These are phyloP conservation scores for Pseudomyrmex flavicornis DNA, from an alignment of 1,140 invertebrate species.

Conservation along the genomic window DNA sequence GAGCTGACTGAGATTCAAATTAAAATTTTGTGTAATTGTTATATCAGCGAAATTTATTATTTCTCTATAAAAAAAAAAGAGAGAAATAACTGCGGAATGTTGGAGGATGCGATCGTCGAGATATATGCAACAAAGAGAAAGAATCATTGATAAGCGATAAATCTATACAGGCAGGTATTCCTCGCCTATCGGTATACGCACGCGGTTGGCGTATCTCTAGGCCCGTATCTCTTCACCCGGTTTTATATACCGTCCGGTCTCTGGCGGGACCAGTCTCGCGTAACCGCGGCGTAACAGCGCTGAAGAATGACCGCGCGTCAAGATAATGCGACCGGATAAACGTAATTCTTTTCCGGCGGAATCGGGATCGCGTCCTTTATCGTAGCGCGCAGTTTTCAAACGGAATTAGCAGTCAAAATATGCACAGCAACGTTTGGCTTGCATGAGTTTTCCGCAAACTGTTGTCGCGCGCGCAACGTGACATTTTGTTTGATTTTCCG, in stretches of 20 bases:
- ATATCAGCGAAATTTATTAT: background rate
- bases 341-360: slow-evolving; percentile 74
- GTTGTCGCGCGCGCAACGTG: background rate
- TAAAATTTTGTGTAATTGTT: too few relatives aligned
- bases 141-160: slow-evolving; percentile 25
- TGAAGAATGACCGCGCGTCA: slow-evolving; percentile 73
- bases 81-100: slow-evolving; percentile 31
- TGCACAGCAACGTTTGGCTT: too few relatives aligned
- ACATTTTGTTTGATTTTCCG: background rate
- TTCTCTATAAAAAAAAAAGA: background rate
- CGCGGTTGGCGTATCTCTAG: slow-evolving; percentile 23
- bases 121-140: background rate
- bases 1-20: too few relatives aligned
- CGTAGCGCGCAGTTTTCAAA: slow-evolving; percentile 29
- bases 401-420: background rate
- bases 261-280: slow-evolving; percentile 68
- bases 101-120: background rate
- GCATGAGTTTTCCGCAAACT: background rate
- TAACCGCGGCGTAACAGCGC: slow-evolving; percentile 66
- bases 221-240: slow-evolving; percentile 60
- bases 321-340: slow-evolving; percentile 76
- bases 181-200: slow-evolving; percentile 62
- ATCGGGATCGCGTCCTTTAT: slow-evolving; percentile 53
- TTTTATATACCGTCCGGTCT: slow-evolving; percentile 64
- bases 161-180: slow-evolving; percentile 42